Conservation (phyloP, 2,113 vertebrate genomes). For the Cervus canadensis region DNA sequence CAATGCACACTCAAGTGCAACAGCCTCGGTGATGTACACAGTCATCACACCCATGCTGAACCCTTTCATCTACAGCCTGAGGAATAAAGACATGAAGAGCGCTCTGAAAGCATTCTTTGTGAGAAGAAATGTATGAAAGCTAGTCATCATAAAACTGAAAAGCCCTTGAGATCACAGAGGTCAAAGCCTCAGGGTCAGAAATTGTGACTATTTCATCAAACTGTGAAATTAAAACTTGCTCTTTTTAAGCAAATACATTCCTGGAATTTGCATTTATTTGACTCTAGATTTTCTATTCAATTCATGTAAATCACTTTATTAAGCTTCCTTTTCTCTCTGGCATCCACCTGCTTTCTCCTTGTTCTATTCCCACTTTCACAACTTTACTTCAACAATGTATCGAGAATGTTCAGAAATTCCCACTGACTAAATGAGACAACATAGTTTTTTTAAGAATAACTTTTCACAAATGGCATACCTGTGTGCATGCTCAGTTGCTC, state of each 20-base stretch:
- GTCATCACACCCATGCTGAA: constrained; percentile 50
- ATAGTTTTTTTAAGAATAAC: neutral
- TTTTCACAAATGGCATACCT: neutral
- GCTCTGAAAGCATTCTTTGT: neutral
- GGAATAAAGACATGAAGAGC: constrained; percentile 34
- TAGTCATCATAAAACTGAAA: neutral
- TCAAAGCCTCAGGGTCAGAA: neutral
- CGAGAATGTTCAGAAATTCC: neutral
- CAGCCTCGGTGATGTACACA: neutral
- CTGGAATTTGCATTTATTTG: neutral
- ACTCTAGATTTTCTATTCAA: neutral
- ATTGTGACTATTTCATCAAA: neutral
- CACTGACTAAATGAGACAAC: neutral
- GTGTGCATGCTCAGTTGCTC: fast-evolving
- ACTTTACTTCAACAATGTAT: neutral
- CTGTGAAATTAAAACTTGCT: fast-evolving
- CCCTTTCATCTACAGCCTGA: constrained; percentile 45
- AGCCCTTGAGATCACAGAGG: neutral
- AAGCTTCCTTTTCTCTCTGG: neutral
- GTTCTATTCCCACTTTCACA: neutral
- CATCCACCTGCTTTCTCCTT: neutral
- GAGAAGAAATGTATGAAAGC: neutral
- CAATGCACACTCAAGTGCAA: neutral
- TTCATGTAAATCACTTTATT: neutral
- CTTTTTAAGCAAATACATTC: neutral